phyloP scores from a whole-genome alignment of 2,797 vertebrate genomes.

The Rhynchonycteris naso region DNA sequence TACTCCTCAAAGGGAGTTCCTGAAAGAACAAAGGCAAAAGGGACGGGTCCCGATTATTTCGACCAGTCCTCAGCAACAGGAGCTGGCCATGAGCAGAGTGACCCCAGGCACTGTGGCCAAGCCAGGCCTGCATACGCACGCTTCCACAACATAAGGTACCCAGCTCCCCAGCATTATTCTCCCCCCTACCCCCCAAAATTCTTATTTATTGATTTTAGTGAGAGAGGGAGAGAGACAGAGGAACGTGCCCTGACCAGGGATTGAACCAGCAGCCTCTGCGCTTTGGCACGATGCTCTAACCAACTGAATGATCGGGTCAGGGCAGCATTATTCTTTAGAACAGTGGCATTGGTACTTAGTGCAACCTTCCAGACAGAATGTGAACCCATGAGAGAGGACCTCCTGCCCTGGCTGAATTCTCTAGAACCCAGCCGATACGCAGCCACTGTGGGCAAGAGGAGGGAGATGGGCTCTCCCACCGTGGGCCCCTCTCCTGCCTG shows the following conservation, averaged over 20 bases:
- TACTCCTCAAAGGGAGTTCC: conserved; percentile 93
- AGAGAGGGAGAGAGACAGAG: too few species aligned
- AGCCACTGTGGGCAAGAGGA: background rate
- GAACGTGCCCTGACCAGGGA: too few species aligned
- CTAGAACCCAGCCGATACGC: fast-evolving
- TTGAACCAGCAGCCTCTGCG: too few species aligned
- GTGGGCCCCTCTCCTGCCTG: background rate
- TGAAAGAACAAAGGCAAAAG: conserved; percentile 74
- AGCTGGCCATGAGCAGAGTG: background rate
- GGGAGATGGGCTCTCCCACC: fast-evolving
- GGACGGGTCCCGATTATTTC: fast-evolving
- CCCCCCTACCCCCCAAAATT: too few species aligned
- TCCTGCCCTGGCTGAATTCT: background rate
- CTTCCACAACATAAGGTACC: background rate
- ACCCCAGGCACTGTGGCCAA: background rate
- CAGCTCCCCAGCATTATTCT: background rate
- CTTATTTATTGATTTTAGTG: too few species aligned
- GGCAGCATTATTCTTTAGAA: background rate
- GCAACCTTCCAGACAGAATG: background rate
- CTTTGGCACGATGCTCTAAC: too few species aligned
- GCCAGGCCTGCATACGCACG: fast-evolving
- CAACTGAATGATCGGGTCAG: too few species aligned
- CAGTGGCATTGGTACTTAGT: fast-evolving
- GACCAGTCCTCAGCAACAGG: background rate
- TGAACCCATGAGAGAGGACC: background rate